Conservation (phyloP, 2,888 invertebrate genomes). For the Marasmarcha lunaedactyla region DNA sequence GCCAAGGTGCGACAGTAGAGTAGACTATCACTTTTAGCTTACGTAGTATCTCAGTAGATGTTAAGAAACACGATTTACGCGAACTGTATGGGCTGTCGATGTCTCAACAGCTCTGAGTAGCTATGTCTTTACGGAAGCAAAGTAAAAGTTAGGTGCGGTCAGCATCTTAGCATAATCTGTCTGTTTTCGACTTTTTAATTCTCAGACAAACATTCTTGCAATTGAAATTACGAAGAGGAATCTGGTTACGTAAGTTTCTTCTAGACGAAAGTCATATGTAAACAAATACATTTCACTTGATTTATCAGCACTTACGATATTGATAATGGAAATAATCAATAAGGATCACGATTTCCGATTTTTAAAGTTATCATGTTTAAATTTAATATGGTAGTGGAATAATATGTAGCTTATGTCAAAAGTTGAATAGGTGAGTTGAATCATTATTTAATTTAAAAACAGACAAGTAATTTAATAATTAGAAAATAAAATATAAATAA, state of each 20-base stretch:
- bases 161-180: constrained; percentile 1
- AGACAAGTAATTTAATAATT: too few species aligned
- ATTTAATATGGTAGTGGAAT: too few species aligned
- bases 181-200: background rate
- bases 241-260: background rate
- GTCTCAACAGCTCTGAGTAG: constrained; percentile 35
- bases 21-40: constrained; percentile 33
- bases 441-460: too few species aligned
- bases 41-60: constrained; percentile 36
- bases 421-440: too few species aligned
- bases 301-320: too few species aligned
- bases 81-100: constrained; percentile 29
- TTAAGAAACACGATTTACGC: constrained; percentile 47
- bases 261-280: background rate
- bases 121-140: background rate
- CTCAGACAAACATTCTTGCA: background rate
- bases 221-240: background rate
- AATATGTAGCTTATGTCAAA: too few species aligned
- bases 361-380: too few species aligned
- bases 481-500: too few species aligned
- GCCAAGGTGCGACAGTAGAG: constrained; percentile 40
- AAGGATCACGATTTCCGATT: too few species aligned
- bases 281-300: background rate
- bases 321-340: too few species aligned
- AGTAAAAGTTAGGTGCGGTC: constrained; percentile 4